Evolutionary conservation across 2,113 vertebrate species (phyloP), one percentile per base, ranked within the genome.

Genomic region (Takifugu flavidus): DNA sequence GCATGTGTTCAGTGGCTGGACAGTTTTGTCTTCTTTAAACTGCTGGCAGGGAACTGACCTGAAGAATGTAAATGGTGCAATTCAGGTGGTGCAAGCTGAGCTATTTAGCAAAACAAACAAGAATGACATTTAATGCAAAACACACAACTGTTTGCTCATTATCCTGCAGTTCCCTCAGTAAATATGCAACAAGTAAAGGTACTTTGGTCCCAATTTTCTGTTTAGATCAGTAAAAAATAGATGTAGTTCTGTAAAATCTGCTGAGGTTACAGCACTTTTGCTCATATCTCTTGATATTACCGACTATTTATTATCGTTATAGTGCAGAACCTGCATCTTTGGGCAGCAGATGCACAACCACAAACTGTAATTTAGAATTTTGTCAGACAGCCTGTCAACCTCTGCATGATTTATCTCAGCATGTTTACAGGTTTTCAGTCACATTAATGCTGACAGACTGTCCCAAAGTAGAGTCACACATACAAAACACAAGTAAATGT

Each of bases 391-490:
- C n/a, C 52, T 31, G 31, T 69, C 28, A 20, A 39, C 25, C 70
- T 56, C 49, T n/a, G 0, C 54, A 34, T 55, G 49, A 39, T 29
- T 2, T 29, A 51, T 62, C 67, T 58, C 28, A 44, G 11, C 63
- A 57, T 68, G 51, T 70, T 74, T 53, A 44, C 67, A 66, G 68
- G 62, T 67, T 73, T 67, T 78, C 55, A 49, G 29, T 57, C 49
- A 64, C 46, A 13, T 62, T 61, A 66, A 56, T 74, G 39, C 25
- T 71, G 69, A 77, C 53, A 34, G 4, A 6, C 5, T 34, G 31
- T 34, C 31, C 31, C 31, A 34, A 34, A 34, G 31, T 7, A 20
- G 20, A 20, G 20, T 20, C 20, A 20, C 20, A 20, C 20, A 20
- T 20, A 20, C 20, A 20, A 20, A 20, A 20, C 20, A 20, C 20